phyloP scores from a whole-genome alignment of 2,797 vertebrate species.

The Adelosebastes latens region DNA sequence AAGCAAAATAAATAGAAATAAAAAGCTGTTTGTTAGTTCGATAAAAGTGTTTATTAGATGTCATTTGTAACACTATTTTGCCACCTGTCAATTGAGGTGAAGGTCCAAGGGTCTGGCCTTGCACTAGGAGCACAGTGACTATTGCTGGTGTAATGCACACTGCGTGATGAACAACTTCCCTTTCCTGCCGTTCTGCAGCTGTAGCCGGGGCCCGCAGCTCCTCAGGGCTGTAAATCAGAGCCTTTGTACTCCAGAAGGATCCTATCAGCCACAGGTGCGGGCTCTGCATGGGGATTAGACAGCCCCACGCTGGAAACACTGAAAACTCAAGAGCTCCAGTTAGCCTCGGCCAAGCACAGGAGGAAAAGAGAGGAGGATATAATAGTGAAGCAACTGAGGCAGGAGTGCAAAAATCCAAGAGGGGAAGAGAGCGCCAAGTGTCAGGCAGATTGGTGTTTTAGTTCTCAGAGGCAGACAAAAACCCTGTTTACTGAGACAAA shows the following conservation, averaged over 20 bases:
- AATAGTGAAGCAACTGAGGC: slow-evolving; percentile 14
- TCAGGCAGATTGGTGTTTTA: slow-evolving; percentile 20
- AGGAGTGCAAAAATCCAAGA: slow-evolving; percentile 14
- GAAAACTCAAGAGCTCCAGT: slow-evolving; percentile 76
- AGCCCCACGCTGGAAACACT: slow-evolving; percentile 91
- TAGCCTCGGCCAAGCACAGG: slow-evolving; percentile 42
- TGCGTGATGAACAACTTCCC: slow-evolving; percentile 98
- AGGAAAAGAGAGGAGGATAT: slow-evolving; percentile 26
- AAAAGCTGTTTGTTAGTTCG: neutral
- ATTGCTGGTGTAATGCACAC: slow-evolving; percentile 90
- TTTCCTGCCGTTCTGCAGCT: slow-evolving; percentile 96
- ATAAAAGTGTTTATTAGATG: neutral
- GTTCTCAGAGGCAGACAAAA: slow-evolving; percentile 1
- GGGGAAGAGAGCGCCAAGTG: slow-evolving; percentile 15
- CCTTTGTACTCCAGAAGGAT: slow-evolving; percentile 96
- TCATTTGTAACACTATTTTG: too few relatives aligned
- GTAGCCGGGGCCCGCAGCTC: slow-evolving; percentile 85
- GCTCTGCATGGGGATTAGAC: slow-evolving; percentile 82
- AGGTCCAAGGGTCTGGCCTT: too few relatives aligned
- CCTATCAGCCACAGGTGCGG: slow-evolving; percentile 98
- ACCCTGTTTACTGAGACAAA: neutral
- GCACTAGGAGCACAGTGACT: slow-evolving; percentile 55
- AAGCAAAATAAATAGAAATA: neutral
- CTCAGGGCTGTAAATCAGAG: slow-evolving; percentile 92
- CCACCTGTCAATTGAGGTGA: too few relatives aligned